A percentile compares a stretch with the other conserved stretches of the same genome.
Evolutionary conservation across 2,888 invertebrate species (phyloP).

Genomic region (Acronicta psi): DNA sequence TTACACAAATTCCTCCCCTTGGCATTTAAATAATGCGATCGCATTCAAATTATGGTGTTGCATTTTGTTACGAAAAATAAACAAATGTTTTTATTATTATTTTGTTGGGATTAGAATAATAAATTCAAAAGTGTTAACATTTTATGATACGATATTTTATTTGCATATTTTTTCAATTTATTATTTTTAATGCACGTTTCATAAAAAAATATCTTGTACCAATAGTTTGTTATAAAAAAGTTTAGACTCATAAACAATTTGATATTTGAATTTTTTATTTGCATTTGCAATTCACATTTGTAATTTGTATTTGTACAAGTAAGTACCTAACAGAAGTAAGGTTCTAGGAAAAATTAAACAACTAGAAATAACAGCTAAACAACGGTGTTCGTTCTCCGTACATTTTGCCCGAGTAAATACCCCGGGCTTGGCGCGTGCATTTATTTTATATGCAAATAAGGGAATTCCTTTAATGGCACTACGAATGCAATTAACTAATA

Average conservation of each 20-base stretch:
- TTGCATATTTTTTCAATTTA: background rate
- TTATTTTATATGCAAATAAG: constrained; percentile 51
- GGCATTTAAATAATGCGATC: constrained; percentile 61
- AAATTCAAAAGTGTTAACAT: constrained; percentile 11
- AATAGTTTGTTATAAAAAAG: too few species aligned
- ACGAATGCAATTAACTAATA: constrained; percentile 52
- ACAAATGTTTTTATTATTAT: constrained; percentile 32
- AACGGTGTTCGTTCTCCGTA: constrained; percentile 4
- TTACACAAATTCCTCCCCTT: constrained; percentile 62
- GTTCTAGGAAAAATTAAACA: constrained; percentile 12
- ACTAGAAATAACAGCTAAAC: constrained; percentile 1
- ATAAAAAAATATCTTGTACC: too few species aligned
- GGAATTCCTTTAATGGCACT: constrained; percentile 41
- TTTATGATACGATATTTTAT: background rate
- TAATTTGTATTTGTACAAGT: too few species aligned
- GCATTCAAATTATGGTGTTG: constrained; percentile 55
- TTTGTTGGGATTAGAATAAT: constrained; percentile 15
- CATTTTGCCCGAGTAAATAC: constrained; percentile 19
- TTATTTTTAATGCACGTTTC: background rate
- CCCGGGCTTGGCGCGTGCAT: constrained; percentile 29
- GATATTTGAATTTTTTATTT: too few species aligned
- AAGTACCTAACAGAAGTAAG: background rate
- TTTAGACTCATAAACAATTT: too few species aligned
- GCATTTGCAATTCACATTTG: too few species aligned
- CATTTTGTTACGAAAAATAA: constrained; percentile 45